Conservation (phyloP, 2,113 vertebrate species). For the Acanthochromis polyacanthus region DNA sequence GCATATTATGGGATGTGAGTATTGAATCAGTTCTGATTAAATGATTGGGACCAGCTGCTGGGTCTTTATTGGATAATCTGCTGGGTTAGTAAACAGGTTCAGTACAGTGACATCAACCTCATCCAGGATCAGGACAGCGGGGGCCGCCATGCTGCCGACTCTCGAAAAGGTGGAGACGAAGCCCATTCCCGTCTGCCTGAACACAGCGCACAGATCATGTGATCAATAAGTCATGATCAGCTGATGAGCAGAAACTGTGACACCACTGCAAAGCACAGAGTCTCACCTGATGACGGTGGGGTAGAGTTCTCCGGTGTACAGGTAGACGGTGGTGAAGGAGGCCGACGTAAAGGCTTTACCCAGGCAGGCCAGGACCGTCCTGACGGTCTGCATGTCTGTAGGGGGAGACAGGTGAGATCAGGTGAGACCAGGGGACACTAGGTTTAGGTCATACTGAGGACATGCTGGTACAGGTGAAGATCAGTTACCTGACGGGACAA, state of each 20-base stretch:
- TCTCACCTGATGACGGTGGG: conserved; percentile 86
- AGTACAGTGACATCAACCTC: conserved; percentile 77
- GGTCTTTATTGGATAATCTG: no score
- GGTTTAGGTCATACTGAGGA: not conserved
- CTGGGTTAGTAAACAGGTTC: not conserved
- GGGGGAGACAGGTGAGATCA: not conserved
- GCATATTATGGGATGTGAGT: no score
- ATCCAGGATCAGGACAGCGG: conserved; percentile 89
- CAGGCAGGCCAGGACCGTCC: conserved; percentile 83
- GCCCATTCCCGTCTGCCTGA: conserved; percentile 93
- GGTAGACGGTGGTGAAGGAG: conserved; percentile 80
- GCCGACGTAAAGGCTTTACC: conserved; percentile 86
- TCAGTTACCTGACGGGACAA: conserved; percentile 87
- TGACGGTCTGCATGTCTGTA: conserved; percentile 82
- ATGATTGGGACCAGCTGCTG: no score
- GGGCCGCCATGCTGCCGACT: conserved; percentile 91
- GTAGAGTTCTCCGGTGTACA: conserved; percentile 86
- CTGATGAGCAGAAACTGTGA: not conserved
- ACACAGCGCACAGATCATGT: not conserved
- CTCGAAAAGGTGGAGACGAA: conserved; percentile 92
- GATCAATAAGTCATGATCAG: not conserved
- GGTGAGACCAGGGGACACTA: not conserved
- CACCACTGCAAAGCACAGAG: not conserved
- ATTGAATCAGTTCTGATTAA: no score
- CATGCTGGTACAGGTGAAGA: not conserved